These are phyloP conservation scores for Mus pahari DNA, from an alignment of 2,113 vertebrate genomes.

Conservation along the genomic window DNA sequence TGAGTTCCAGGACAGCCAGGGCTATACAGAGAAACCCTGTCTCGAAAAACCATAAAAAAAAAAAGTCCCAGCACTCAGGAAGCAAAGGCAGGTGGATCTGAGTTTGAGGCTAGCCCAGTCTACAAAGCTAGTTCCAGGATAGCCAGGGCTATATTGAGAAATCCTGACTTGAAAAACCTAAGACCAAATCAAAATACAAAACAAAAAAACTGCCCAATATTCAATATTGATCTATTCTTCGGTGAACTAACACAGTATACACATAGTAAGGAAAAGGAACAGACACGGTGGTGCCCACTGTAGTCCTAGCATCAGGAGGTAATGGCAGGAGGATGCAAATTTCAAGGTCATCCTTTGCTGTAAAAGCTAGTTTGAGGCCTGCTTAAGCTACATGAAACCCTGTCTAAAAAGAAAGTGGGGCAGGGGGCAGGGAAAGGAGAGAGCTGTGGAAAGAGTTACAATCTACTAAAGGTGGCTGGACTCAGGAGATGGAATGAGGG, in stretches of 20 bases:
- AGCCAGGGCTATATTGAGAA: background rate
- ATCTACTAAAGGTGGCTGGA: background rate
- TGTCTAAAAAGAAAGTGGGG: background rate
- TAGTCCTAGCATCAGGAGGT: background rate
- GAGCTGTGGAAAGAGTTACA: background rate
- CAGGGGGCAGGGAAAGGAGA: background rate
- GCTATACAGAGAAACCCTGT: background rate
- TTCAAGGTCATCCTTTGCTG: background rate
- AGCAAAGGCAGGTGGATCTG: background rate
- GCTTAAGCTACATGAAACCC: background rate
- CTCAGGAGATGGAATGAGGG: background rate
- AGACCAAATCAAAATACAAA: background rate
- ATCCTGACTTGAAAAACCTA: background rate
- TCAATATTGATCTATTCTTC: constrained; percentile 39
- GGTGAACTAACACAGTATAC: background rate
- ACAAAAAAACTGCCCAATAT: background rate
- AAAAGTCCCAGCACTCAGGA: background rate
- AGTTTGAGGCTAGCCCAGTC: background rate
- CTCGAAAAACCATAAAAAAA: background rate
- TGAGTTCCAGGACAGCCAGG: background rate
- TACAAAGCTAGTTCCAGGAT: background rate
- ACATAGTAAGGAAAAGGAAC: background rate
- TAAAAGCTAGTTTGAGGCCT: background rate
- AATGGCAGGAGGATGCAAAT: background rate
- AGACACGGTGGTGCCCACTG: background rate